Percentiles rank a stretch among this genome's conserved stretches.
Conservation (phyloP, 2,888 invertebrate genomes). For the Cantharis rufa region DNA sequence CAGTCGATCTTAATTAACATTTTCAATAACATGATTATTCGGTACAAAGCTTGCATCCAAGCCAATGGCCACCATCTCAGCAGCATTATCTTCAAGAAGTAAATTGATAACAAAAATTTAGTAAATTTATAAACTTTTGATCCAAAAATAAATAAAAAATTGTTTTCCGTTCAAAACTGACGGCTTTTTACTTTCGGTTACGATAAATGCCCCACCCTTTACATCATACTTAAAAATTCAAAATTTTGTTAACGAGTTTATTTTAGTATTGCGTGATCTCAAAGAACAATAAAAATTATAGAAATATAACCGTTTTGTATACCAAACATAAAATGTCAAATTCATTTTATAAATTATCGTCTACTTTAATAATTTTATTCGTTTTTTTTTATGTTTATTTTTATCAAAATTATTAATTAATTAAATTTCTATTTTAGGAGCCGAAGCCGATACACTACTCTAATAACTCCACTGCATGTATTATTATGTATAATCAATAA, state of each 20-base stretch:
- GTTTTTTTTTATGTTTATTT: not conserved
- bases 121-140: too few species aligned
- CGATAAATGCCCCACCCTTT: too few species aligned
- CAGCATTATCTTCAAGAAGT: too few species aligned
- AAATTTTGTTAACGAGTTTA: not conserved
- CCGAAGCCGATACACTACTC: not conserved
- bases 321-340: not conserved
- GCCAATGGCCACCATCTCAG: too few species aligned
- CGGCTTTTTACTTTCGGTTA: too few species aligned
- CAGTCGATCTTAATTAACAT: too few species aligned
- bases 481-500: not conserved
- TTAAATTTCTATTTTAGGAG: not conserved
- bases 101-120: too few species aligned
- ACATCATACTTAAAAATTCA: not conserved
- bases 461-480: not conserved
- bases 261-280: not conserved
- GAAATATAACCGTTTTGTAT: not conserved
- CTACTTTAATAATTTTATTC: not conserved
- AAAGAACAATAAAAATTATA: not conserved
- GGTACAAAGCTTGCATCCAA: too few species aligned
- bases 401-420: not conserved
- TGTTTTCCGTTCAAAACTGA: too few species aligned
- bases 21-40: too few species aligned
- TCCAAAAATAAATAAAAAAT: too few species aligned
- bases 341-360: not conserved